Conservation (phyloP, 2,113 vertebrate genomes). For the Macroglossus sobrinus region DNA sequence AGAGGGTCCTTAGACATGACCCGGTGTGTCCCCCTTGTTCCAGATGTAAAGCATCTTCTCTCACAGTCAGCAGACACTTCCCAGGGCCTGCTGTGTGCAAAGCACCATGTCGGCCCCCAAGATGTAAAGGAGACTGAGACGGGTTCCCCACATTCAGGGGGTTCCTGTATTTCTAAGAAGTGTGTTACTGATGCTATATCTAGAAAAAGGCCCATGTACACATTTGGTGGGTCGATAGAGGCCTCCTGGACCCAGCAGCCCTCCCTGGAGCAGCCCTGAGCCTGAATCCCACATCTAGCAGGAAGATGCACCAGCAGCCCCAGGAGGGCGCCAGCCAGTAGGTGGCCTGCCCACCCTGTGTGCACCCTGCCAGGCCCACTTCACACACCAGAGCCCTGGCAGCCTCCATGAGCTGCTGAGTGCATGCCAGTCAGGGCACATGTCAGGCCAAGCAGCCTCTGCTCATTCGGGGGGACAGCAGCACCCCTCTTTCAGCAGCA, state of each 20-base stretch:
- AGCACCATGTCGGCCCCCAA: background rate
- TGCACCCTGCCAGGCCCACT: background rate
- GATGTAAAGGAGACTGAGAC: background rate
- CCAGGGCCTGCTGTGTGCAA: rapidly evolving
- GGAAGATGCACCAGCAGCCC: background rate
- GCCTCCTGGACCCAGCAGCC: background rate
- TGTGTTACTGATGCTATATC: background rate
- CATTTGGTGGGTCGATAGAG: background rate
- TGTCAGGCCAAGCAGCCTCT: background rate
- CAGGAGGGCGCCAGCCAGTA: rapidly evolving
- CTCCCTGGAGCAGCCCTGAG: background rate
- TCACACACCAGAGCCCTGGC: background rate
- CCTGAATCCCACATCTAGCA: background rate
- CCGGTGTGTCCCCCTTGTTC: rapidly evolving
- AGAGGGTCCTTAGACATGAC: background rate
- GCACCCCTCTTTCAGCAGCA: background rate
- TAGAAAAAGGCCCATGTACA: background rate
- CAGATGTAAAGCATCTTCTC: background rate
- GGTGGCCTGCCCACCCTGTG: rapidly evolving
- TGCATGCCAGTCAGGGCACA: background rate
- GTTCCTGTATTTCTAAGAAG: background rate
- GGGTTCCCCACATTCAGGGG: background rate
- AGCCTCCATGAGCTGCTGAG: background rate
- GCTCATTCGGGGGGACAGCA: background rate
- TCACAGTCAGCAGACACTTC: background rate